Conservation (phyloP, 2,888 invertebrate genomes). For the Aleiodes leptofemur region DNA sequence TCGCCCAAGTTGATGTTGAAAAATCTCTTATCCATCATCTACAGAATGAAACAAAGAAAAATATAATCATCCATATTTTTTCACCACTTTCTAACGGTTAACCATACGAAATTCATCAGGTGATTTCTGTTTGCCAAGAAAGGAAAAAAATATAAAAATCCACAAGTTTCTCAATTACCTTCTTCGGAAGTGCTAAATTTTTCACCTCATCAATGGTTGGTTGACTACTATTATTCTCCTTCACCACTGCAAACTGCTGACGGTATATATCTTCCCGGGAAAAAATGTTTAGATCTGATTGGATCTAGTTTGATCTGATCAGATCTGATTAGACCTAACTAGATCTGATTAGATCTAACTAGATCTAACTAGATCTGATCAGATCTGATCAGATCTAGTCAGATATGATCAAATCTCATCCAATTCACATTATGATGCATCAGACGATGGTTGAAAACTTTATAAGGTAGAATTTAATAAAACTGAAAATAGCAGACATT, state of each 20-base stretch:
- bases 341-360: no score
- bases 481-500: no score
- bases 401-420: no score
- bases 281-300: no score
- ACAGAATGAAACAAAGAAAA: neutral
- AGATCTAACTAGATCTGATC: no score
- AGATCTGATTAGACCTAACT: no score
- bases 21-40: constrained; percentile 4
- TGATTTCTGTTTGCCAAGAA: neutral
- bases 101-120: neutral
- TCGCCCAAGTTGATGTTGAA: neutral
- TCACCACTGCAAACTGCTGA: neutral
- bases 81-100: constrained; percentile 32
- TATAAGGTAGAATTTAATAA: no score
- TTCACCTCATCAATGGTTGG: neutral
- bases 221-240: neutral
- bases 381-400: no score
- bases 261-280: constrained; percentile 2
- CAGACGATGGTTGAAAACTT: no score
- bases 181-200: constrained; percentile 1
- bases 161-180: constrained; percentile 19
- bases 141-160: neutral
- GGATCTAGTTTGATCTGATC: no score
- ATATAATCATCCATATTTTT: neutral
- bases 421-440: no score